A percentile compares a stretch with the other conserved stretches of the same genome.
These are phyloP conservation scores for Pachyrhynchus sulphureomaculatus DNA, from an alignment of 1,140 invertebrate species.

Conservation along the genomic window DNA sequence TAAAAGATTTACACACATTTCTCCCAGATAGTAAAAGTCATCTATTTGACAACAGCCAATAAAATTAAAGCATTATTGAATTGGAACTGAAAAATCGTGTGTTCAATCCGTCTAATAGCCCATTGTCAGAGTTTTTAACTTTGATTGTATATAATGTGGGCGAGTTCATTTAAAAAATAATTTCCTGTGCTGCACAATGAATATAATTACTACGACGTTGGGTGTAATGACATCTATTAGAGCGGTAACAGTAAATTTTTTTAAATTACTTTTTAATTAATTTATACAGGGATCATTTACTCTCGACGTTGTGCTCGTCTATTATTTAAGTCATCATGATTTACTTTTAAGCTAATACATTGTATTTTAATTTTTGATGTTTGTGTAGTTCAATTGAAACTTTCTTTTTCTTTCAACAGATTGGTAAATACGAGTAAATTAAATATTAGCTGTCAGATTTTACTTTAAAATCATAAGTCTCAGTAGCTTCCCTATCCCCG, in stretches of 20 bases:
- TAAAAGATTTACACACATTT: neutral
- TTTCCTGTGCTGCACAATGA: constrained; percentile 50
- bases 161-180: constrained; percentile 51
- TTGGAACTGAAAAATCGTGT: constrained; percentile 31
- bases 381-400: no score
- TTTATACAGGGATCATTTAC: constrained; percentile 18
- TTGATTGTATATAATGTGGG: constrained; percentile 50
- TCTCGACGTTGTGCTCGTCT: no score
- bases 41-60: constrained; percentile 16
- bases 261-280: constrained; percentile 31
- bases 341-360: no score
- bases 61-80: constrained; percentile 38
- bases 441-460: no score
- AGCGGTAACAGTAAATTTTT: constrained; percentile 31
- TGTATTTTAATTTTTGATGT: no score
- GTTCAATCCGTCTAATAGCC: constrained; percentile 44
- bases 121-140: constrained; percentile 51
- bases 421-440: no score
- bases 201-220: constrained; percentile 52
- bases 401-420: no score
- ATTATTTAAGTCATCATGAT: no score
- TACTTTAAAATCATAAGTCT: no score
- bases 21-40: constrained; percentile 3
- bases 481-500: no score
- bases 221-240: constrained; percentile 50